These are phyloP conservation scores for Chaetorhynchus papuensis DNA, from an alignment of 2,113 vertebrate species.

Conservation along the genomic window DNA sequence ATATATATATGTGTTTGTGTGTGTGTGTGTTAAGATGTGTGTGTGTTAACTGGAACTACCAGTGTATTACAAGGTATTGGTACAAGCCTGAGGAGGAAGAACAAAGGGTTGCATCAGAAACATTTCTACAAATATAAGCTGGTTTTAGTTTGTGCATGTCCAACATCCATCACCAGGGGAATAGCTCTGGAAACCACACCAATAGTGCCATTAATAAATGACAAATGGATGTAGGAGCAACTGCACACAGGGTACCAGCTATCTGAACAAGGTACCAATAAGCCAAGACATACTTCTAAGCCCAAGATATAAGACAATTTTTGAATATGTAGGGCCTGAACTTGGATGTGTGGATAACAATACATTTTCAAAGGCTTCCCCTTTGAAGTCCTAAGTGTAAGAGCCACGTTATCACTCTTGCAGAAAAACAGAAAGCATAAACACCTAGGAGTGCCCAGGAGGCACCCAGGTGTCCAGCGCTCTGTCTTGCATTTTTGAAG, in stretches of 20 bases:
- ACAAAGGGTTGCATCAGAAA: not conserved
- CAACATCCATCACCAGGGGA: not conserved
- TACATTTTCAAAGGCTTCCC: not conserved
- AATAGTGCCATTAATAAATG: not conserved
- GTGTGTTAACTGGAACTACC: not conserved
- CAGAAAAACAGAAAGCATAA: not conserved
- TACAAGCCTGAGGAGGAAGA: not conserved
- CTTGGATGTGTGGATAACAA: not conserved
- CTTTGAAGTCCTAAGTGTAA: not conserved
- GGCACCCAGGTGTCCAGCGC: not conserved
- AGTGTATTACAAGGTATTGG: not conserved
- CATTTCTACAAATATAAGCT: not conserved
- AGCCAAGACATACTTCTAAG: not conserved
- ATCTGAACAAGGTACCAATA: not conserved
- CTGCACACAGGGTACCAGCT: not conserved
- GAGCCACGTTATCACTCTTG: not conserved
- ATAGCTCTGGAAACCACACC: not conserved
- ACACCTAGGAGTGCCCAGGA: not conserved
- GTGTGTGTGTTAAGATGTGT: not conserved
- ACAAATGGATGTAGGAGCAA: not conserved
- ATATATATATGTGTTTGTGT: fast-evolving
- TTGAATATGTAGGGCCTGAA: not conserved
- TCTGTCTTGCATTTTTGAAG: not conserved
- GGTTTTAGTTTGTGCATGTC: not conserved
- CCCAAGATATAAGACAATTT: not conserved